A percentile compares a stretch with the other conserved stretches of the same genome.
These are phyloP conservation scores for Distichodus sexfasciatus DNA, from an alignment of 2,797 vertebrate genomes.

Conservation along the genomic window DNA sequence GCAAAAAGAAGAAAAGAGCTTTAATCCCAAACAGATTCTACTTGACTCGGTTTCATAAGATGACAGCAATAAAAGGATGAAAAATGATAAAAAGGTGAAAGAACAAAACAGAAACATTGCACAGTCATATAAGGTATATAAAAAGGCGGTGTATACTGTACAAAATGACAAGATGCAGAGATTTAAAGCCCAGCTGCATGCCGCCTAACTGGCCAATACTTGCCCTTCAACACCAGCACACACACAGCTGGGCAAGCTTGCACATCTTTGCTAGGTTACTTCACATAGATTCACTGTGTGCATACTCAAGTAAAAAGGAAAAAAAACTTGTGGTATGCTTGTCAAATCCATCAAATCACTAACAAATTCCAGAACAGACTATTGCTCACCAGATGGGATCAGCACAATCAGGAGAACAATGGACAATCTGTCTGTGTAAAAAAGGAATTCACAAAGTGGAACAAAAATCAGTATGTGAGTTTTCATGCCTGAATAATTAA, in stretches of 20 bases:
- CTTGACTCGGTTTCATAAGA: background rate
- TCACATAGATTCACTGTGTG: slow-evolving; percentile 57
- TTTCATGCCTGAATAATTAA: slow-evolving; percentile 33
- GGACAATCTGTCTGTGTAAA: slow-evolving; percentile 11
- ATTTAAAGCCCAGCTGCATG: background rate
- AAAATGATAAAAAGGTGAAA: background rate
- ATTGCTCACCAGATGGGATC: slow-evolving; percentile 42
- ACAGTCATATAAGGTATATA: background rate
- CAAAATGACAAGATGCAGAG: background rate
- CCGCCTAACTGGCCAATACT: slow-evolving; percentile 45
- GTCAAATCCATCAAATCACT: slow-evolving; percentile 71
- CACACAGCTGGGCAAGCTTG: slow-evolving; percentile 66
- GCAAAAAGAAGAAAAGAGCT: background rate
- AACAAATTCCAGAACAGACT: slow-evolving; percentile 64
- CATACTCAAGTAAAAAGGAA: slow-evolving; percentile 21
- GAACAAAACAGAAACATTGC: background rate
- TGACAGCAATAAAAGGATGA: background rate
- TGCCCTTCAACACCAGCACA: slow-evolving; percentile 57
- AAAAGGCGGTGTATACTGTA: background rate
- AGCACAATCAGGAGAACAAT: slow-evolving; percentile 24
- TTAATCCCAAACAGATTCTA: background rate
- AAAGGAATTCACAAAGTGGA: background rate
- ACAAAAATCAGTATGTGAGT: background rate
- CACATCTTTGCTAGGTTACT: slow-evolving; percentile 53
- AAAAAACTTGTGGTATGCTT: slow-evolving; percentile 56